Evolutionary conservation across 2,888 invertebrate genomes (phyloP).

Genomic region (Drosophila silvestris): DNA sequence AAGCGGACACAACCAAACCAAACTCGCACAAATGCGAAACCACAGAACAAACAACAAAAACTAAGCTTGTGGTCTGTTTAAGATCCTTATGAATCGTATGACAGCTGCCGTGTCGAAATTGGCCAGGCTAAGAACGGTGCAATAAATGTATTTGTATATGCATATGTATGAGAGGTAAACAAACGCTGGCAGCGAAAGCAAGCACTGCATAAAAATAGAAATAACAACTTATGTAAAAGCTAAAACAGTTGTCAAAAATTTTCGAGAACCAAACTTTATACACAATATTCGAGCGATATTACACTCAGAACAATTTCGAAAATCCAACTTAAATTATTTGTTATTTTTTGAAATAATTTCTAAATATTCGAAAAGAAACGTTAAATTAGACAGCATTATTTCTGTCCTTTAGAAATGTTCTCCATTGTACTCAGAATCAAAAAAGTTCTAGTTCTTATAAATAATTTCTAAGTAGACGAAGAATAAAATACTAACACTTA

Average conservation of each 20-base stretch:
- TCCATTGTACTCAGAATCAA: not conserved
- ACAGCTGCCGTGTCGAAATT: conserved; percentile 44
- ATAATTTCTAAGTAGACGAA: not conserved
- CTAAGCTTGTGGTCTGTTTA: conserved; percentile 5
- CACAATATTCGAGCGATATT: not conserved
- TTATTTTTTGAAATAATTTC: not conserved
- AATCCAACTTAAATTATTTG: rapidly evolving
- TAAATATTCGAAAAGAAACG: no score
- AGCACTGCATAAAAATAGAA: conserved; percentile 15
- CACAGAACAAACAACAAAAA: conserved; percentile 9
- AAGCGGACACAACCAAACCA: conserved; percentile 1
- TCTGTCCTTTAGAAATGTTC: not conserved
- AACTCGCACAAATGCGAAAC: not conserved
- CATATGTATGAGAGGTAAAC: conserved; percentile 37
- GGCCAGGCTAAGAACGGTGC: conserved; percentile 27
- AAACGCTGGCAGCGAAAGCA: conserved; percentile 1
- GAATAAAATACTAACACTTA: no score
- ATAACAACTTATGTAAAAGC: conserved; percentile 30
- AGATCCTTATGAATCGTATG: conserved; percentile 9
- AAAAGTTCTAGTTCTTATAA: not conserved
- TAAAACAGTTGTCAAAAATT: conserved; percentile 36
- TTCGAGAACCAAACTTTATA: conserved; percentile 14
- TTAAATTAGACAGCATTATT: no score
- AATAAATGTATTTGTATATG: conserved; percentile 22
- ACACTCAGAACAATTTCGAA: not conserved